Percentiles rank a stretch among this genome's conserved stretches.
Conservation (phyloP, 2,888 invertebrate genomes). For the Escarpia spicata region DNA sequence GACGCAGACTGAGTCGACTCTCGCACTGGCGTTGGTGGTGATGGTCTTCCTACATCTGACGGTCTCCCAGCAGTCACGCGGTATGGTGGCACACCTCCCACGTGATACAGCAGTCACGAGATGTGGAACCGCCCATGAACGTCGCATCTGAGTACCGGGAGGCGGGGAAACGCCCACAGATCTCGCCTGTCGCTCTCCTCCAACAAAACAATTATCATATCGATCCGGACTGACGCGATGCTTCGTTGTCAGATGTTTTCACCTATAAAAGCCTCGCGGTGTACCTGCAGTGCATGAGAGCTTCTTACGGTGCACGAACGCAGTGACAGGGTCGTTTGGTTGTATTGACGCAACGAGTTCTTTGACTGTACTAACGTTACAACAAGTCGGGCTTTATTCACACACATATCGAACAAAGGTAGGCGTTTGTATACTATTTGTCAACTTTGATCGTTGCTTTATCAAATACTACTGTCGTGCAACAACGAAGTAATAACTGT, state of each 20-base stretch:
- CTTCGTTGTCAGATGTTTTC: not conserved
- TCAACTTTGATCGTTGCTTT: not conserved
- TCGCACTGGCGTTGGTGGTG: not conserved
- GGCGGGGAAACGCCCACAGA: not conserved
- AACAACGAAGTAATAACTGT: no score
- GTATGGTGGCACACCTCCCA: not conserved
- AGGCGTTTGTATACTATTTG: not conserved
- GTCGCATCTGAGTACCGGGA: not conserved
- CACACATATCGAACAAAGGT: conserved; percentile 6
- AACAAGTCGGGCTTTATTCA: not conserved
- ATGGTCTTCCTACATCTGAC: no score
- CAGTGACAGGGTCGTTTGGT: not conserved
- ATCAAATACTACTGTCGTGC: not conserved
- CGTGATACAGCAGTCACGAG: not conserved
- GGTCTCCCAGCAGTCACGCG: no score
- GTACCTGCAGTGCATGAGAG: not conserved
- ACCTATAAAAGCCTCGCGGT: not conserved
- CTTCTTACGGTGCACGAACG: not conserved
- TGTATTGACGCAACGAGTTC: not conserved
- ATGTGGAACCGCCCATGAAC: not conserved
- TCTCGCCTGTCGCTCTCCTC: not conserved
- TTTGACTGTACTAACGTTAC: not conserved
- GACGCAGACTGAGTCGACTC: not conserved
- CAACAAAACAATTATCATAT: conserved; percentile 6
- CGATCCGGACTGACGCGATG: not conserved